Evolutionary conservation across 2,888 invertebrate genomes (phyloP).

Genomic region (Andrena fulva): DNA sequence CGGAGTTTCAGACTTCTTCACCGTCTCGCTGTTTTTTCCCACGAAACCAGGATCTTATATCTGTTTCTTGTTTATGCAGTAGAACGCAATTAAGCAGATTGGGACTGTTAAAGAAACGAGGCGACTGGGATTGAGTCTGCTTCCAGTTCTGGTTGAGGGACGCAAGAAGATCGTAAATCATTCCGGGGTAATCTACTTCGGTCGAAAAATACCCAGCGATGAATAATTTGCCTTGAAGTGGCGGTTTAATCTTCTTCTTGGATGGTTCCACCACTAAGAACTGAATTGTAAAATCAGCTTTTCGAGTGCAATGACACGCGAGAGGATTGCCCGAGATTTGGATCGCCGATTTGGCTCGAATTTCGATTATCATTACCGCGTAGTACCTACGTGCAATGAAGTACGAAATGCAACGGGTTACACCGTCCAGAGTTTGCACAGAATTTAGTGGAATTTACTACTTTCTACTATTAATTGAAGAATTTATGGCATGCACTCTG

Average conservation of each 20-base stretch:
- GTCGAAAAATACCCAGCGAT: not conserved
- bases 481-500: constrained; percentile 30
- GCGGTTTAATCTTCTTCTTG: not conserved
- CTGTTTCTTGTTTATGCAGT: constrained; percentile 38
- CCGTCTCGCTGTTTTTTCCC: not conserved
- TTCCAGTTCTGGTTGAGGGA: not conserved
- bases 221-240: not conserved
- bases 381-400: not conserved
- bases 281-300: not conserved
- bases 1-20: constrained; percentile 13
- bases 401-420: too few species aligned
- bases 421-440: not conserved
- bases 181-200: not conserved
- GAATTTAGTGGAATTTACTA: constrained; percentile 1
- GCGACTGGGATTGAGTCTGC: not conserved
- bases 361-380: too few species aligned
- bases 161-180: constrained; percentile 36
- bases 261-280: not conserved
- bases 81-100: constrained; percentile 47
- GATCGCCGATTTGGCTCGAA: not conserved
- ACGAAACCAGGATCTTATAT: not conserved
- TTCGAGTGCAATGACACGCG: too few species aligned
- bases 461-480: not conserved
- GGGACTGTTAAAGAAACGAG: constrained; percentile 27
- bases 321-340: too few species aligned